A percentile compares a stretch with the other conserved stretches of the same genome.
Conservation (phyloP, 2,888 invertebrate genomes). For the Octonoba sinensis region DNA sequence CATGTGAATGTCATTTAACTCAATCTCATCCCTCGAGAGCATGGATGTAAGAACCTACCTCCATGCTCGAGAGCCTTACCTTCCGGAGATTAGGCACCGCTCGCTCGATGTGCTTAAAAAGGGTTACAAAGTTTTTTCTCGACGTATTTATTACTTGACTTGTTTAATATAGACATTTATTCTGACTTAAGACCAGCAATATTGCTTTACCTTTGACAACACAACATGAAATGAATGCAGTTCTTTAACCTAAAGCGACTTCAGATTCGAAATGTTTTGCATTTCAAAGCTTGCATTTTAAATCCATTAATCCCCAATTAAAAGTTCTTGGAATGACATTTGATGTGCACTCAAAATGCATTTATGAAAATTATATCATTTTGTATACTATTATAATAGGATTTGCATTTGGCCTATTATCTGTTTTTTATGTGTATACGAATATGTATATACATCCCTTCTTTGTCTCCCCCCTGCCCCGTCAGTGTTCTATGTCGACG, state of each 20-base stretch:
- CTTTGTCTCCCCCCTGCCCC: background rate
- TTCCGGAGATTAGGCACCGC: too few species aligned
- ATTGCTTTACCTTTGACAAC: background rate
- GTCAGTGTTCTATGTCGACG: background rate
- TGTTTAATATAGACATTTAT: too few species aligned
- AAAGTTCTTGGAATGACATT: background rate
- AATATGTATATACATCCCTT: background rate
- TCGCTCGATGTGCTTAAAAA: too few species aligned
- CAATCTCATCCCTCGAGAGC: too few species aligned
- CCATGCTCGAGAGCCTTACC: too few species aligned
- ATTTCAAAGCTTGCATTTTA: background rate
- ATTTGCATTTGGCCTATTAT: slow-evolving; percentile 6
- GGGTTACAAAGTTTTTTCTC: too few species aligned
- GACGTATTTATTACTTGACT: too few species aligned
- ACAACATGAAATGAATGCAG: background rate
- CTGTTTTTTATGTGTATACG: too few species aligned
- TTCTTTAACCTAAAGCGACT: background rate
- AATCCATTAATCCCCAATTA: background rate
- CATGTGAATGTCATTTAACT: too few species aligned
- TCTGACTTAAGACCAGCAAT: background rate
- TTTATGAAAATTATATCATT: background rate
- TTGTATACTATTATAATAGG: background rate
- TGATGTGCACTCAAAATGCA: background rate
- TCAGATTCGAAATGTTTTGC: slow-evolving; percentile 1
- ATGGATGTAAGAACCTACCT: too few species aligned